Conservation (phyloP, 2,113 vertebrate species). For the Leptodactylus fuscus region DNA sequence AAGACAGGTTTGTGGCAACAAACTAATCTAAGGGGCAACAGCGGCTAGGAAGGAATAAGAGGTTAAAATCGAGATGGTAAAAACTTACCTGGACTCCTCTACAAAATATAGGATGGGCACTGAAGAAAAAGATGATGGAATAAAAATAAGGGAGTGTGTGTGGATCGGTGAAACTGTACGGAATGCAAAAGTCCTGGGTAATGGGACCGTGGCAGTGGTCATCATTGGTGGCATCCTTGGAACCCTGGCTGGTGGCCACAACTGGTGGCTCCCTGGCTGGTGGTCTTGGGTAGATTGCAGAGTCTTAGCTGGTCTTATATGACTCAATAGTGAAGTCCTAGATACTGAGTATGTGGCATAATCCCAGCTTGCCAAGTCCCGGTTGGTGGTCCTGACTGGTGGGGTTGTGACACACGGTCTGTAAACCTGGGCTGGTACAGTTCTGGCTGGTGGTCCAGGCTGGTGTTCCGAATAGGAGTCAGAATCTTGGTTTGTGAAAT, state of each 20-base stretch:
- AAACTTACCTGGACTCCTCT: background rate
- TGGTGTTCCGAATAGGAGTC: too few species aligned
- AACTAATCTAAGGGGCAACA: too few species aligned
- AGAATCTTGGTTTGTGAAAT: too few species aligned
- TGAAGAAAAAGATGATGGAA: background rate
- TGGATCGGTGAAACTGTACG: too few species aligned
- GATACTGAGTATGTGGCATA: too few species aligned
- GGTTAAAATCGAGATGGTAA: background rate
- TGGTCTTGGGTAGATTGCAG: background rate
- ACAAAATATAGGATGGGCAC: background rate
- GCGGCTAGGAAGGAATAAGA: background rate
- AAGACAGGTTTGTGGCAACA: too few species aligned
- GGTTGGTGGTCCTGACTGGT: background rate
- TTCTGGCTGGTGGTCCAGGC: too few species aligned
- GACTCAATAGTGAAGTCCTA: too few species aligned
- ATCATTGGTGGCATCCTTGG: background rate
- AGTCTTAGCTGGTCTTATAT: background rate
- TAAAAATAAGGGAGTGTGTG: background rate
- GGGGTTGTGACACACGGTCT: too few species aligned
- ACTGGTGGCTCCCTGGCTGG: background rate
- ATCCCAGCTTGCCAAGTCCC: background rate
- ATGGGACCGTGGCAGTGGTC: too few species aligned
- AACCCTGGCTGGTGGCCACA: background rate
- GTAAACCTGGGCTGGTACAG: too few species aligned
- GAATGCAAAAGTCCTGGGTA: background rate